Conservation (phyloP, 2,888 invertebrate genomes). For the Cryptops parisi region DNA sequence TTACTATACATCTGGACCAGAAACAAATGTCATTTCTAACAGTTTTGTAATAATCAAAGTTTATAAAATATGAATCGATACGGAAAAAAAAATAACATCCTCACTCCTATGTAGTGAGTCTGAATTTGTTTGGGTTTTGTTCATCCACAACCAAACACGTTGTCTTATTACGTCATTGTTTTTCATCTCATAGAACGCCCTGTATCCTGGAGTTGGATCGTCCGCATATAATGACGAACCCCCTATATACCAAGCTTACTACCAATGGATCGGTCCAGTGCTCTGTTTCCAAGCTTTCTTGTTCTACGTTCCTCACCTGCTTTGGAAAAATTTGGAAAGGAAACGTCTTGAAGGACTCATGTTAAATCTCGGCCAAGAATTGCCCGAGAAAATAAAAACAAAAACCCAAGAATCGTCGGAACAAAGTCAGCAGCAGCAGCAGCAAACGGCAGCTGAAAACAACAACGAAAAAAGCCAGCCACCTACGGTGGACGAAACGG, state of each 20-base stretch:
- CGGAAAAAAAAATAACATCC: too few relatives aligned
- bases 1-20: too few relatives aligned
- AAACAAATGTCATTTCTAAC: too few relatives aligned
- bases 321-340: conserved; percentile 16
- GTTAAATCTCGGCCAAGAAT: conserved; percentile 23
- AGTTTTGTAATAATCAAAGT: too few relatives aligned
- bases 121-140: too few relatives aligned
- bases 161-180: neutral
- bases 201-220: conserved; percentile 9
- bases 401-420: neutral
- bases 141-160: too few relatives aligned
- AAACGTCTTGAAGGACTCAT: conserved; percentile 52
- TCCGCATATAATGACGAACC: neutral
- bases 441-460: neutral
- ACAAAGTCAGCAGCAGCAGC: neutral
- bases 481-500: too few relatives aligned
- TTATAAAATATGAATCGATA: too few relatives aligned
- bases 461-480: too few relatives aligned
- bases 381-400: neutral
- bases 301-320: conserved; percentile 29
- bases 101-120: too few relatives aligned
- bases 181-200: neutral
- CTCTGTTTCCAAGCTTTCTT: conserved; percentile 32
- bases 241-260: conserved; percentile 20
- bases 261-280: conserved; percentile 24